Base-by-base conservation (phyloP, 2,888 invertebrate genomes). In the Pyrrhia umbra region DNA sequence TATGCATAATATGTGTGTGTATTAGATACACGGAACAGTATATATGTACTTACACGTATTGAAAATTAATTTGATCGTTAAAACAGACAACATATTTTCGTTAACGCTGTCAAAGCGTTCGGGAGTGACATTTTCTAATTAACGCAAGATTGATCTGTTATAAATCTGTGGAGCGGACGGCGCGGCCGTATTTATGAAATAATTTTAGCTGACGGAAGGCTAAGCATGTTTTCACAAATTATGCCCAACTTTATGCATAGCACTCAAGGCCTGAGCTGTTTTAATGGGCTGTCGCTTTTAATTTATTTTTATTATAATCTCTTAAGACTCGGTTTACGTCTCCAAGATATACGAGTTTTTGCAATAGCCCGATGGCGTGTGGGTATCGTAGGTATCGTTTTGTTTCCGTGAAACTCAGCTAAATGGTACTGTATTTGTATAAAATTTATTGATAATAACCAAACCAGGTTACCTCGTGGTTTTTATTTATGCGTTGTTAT, bases 81-180 rank as follows among this genome's bases (percentile, higher is more conserved):
- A 62, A 75, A 57, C 45, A 55, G 21, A 52, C 30, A 30, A 30
- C 54, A 16, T 75, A 40, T 75, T 69, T 78, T 69, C 71, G 50
- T 52, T 57, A 23, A 70, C 52, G 56, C 60, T 65, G 59, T 76
- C 67, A 76, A 71, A 71, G 55, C 60, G 50, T 65, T 76, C 46
- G 27, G 47, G 47, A 64, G 60, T 76, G 77, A 76, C 77, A 71
- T 63, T 79, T 71, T 74, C 47, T 72, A 76, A 74, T 74, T 76
- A 74, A 77, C 61, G 37, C 54, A 57, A 60, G 76, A 73, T 73
- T 71, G 59, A 77, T 76, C 54, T 71, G 72, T 61, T 71, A 51
- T 76, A 60, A 73, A 71, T 73, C 54, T 71, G 65, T 58, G 15
- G 18, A 58, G 54, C 56, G 72, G 54, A 25, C 45, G 40, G 43